Base-by-base conservation (phyloP, 2,113 vertebrate species). In the Poicephalus gulielmi region DNA sequence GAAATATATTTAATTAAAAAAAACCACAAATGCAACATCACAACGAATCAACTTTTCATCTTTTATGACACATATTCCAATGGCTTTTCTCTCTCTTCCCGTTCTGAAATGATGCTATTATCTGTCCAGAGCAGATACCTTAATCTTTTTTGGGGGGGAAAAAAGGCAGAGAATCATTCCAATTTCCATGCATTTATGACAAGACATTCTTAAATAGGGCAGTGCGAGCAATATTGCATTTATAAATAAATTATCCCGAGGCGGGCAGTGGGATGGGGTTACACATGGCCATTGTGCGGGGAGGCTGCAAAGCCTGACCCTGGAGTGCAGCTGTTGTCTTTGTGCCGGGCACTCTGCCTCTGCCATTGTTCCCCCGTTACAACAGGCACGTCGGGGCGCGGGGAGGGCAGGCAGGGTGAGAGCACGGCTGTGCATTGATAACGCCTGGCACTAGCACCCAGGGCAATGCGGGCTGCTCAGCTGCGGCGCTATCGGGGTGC, bases 241-340 rank as follows among this genome's bases (percentile, higher is more conserved):
- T 97, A 98, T 98, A 98, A 98, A 98, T 98, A 98, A 98, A 98
- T 98, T 96, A 98, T 97, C 97, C 90, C 64, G 69, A 93, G 96
- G 97, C 91, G 92, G 74, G 80, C 77, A 69, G 87, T 20, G 91
- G 89, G 96, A 94, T 98, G 97, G 95, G 96, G 97, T 97, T 98
- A 96, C 97, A 96, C 97, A 92, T 41, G 3, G 39, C 92, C 96
- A 97, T 98, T 97, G 96, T 97, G 87, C 63, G 16, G 94, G 63
- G 67, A 73, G 94, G 93, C 95, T 95, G 95, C 95, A 47, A 76
- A 94, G 95, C 69, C 97, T 78, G 88, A 95, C 97, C 95, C 89
- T 83, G 94, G 94, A 74, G 81, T 88, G 97, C 99, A 99, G 98
- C 98, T 99, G 99, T 98, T 96, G 94, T 96, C 98, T 98, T 97